These are phyloP conservation scores for Odocoileus hemionus DNA, from an alignment of 2,113 vertebrate species.

Conservation along the genomic window DNA sequence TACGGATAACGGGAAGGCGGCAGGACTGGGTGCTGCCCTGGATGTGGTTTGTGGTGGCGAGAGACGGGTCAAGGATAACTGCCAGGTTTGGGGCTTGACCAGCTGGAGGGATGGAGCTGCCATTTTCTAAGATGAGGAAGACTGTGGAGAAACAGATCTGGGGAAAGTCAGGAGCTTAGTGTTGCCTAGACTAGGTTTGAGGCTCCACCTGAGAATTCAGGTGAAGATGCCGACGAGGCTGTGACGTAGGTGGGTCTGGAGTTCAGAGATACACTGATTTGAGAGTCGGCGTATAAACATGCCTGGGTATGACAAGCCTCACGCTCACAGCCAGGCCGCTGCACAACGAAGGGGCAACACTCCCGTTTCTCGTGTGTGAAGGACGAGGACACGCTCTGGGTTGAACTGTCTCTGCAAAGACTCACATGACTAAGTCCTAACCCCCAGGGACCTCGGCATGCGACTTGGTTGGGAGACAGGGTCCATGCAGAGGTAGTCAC, in stretches of 20 bases:
- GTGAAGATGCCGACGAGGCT: neutral
- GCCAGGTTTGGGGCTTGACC: neutral
- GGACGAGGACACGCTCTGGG: neutral
- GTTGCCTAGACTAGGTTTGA: neutral
- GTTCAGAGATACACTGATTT: neutral
- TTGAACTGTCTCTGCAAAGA: neutral
- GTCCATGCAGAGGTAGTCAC: neutral
- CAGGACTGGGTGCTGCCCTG: neutral
- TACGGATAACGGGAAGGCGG: neutral
- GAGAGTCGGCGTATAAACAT: too few species aligned
- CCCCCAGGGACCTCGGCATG: neutral
- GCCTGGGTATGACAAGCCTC: neutral
- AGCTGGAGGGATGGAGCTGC: neutral
- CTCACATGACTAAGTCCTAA: neutral
- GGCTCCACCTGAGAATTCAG: neutral
- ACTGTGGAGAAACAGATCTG: too few species aligned
- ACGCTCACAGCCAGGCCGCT: neutral
- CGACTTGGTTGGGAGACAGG: neutral
- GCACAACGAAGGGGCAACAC: rapidly evolving
- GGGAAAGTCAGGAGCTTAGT: neutral
- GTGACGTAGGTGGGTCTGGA: neutral
- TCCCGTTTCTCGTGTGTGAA: neutral
- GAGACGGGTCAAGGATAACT: neutral
- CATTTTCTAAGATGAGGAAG: neutral
- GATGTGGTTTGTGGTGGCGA: too few species aligned